phyloP scores from a whole-genome alignment of 2,888 invertebrate species.

The Tinea trinotella region DNA sequence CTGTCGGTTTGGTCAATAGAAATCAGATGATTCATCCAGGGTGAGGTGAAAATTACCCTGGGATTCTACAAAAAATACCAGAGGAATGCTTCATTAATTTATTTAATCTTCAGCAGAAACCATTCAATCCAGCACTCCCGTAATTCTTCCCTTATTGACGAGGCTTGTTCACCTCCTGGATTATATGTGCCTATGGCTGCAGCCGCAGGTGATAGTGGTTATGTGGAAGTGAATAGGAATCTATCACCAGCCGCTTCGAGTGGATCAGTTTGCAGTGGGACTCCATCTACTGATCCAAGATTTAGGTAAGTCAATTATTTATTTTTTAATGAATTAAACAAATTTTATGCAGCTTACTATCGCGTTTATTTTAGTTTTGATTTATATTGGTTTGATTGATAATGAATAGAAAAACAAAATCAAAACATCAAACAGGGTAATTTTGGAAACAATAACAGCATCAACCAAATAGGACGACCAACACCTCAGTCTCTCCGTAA shows the following conservation, averaged over 20 bases:
- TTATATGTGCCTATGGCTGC: constrained; percentile 73
- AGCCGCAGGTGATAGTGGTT: constrained; percentile 46
- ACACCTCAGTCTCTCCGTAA: too few species aligned
- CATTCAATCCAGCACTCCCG: constrained; percentile 70
- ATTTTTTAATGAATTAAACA: not conserved
- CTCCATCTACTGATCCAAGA: constrained; percentile 84
- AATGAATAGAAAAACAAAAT: too few species aligned
- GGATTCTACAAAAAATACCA: too few species aligned
- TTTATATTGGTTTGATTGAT: too few species aligned
- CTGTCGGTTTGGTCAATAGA: too few species aligned
- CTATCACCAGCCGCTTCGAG: constrained; percentile 78
- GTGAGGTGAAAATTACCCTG: too few species aligned
- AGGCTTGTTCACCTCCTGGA: constrained; percentile 36
- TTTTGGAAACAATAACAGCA: too few species aligned
- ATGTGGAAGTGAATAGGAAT: constrained; percentile 70
- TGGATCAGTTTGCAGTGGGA: constrained; percentile 83
- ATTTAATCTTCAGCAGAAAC: not conserved
- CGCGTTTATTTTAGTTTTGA: too few species aligned
- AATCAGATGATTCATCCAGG: too few species aligned
- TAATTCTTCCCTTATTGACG: constrained; percentile 73
- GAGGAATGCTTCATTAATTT: not conserved
- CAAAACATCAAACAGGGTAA: too few species aligned
- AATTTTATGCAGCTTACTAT: too few species aligned
- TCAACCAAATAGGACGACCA: too few species aligned
- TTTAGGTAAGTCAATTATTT: constrained; percentile 51